Evolutionary conservation across 1,140 invertebrate species (phyloP).

Genomic region (Battus philenor): DNA sequence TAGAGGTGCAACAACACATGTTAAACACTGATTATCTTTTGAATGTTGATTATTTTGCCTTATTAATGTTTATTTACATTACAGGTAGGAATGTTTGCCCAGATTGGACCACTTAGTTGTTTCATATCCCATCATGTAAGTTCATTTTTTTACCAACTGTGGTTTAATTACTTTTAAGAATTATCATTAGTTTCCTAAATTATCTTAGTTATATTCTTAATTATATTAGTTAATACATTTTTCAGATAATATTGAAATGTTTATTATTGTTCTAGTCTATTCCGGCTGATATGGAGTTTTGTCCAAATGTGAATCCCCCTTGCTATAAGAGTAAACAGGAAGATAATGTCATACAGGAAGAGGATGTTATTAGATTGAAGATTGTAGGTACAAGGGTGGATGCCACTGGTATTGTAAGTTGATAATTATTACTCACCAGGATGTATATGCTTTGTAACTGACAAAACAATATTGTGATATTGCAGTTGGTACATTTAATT

Average conservation of each 20-base stretch:
- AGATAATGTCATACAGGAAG: constrained; percentile 97
- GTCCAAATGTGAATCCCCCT: constrained; percentile 97
- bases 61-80: too few relatives aligned
- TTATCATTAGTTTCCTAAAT: not conserved
- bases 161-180: not conserved
- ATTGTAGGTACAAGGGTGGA: constrained; percentile 99
- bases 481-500: too few relatives aligned
- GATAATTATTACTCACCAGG: not conserved
- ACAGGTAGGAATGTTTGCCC: constrained; percentile 98
- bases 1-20: too few relatives aligned
- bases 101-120: constrained; percentile 99
- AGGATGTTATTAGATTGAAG: constrained; percentile 98
- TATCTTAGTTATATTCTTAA: not conserved
- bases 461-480: not conserved
- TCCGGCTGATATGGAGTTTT: constrained; percentile 99
- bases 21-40: too few relatives aligned
- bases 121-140: constrained; percentile 99
- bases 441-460: not conserved
- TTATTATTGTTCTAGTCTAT: constrained; percentile 86
- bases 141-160: constrained; percentile 27
- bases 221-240: not conserved
- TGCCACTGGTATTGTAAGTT: constrained; percentile 90
- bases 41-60: too few relatives aligned
- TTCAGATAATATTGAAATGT: constrained; percentile 8
- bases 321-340: constrained; percentile 99